Percentiles rank a stretch among this genome's conserved stretches.
phyloP scores from a whole-genome alignment of 2,888 invertebrate genomes.

The Synanthedon tipuliformis region DNA sequence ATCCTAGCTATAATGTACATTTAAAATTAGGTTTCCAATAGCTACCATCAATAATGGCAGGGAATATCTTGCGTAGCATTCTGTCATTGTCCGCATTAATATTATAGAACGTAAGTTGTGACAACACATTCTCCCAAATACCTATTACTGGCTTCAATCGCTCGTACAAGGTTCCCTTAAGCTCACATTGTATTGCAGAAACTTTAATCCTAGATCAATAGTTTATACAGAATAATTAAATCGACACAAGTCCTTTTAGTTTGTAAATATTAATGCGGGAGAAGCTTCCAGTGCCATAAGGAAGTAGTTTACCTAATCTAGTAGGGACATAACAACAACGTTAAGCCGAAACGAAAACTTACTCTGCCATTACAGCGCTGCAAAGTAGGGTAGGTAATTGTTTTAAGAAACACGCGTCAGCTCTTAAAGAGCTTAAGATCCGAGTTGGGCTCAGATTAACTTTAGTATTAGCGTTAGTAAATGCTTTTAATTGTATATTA shows the following conservation, averaged over 20 bases:
- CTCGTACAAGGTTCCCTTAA: too few species aligned
- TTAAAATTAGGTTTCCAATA: too few species aligned
- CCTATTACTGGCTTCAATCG: too few species aligned
- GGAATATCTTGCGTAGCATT: too few species aligned
- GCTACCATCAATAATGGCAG: too few species aligned
- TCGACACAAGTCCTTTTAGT: background rate
- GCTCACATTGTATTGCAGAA: too few species aligned
- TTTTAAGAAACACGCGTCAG: conserved; percentile 29
- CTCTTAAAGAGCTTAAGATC: conserved; percentile 18
- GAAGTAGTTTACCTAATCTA: conserved; percentile 15
- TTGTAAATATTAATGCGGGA: conserved; percentile 15
- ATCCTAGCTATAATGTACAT: too few species aligned
- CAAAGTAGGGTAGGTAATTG: conserved; percentile 24
- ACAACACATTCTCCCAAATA: too few species aligned
- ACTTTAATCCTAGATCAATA: background rate
- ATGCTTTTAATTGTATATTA: background rate
- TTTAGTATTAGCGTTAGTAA: background rate
- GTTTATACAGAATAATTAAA: background rate
- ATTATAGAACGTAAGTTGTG: too few species aligned
- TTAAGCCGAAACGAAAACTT: conserved; percentile 29
- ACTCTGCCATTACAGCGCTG: conserved; percentile 14
- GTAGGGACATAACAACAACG: conserved; percentile 19
- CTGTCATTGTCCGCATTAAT: too few species aligned
- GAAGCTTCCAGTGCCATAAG: conserved; percentile 12
- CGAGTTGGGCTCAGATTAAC: conserved; percentile 3